These are phyloP conservation scores for Rattus norvegicus DNA, from an alignment of 2,113 vertebrate species.

Conservation along the genomic window DNA sequence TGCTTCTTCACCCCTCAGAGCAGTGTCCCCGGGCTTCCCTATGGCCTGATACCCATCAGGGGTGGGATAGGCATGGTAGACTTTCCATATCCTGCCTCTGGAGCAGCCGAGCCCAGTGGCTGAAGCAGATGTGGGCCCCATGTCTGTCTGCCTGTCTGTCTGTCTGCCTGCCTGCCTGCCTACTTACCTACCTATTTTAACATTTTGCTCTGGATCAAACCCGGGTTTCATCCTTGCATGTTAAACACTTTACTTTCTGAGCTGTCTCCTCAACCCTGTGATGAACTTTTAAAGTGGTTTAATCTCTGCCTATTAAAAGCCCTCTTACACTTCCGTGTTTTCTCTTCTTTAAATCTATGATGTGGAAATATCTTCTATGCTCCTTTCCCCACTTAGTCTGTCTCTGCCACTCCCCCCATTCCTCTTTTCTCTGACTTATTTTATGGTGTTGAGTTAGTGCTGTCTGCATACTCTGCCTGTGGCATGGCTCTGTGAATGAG, in stretches of 20 bases:
- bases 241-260: background rate
- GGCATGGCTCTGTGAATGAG: background rate
- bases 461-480: background rate
- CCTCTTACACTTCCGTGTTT: background rate
- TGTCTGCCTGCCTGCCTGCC: too few relatives aligned
- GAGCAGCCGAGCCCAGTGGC: too few relatives aligned
- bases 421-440: background rate
- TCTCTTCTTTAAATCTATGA: background rate
- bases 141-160: too few relatives aligned
- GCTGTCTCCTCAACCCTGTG: background rate
- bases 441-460: background rate
- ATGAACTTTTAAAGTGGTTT: background rate
- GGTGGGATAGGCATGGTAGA: too few relatives aligned
- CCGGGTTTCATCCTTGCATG: background rate
- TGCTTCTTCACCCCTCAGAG: too few relatives aligned
- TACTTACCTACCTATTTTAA: background rate
- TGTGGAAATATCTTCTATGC: background rate
- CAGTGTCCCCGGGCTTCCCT: too few relatives aligned
- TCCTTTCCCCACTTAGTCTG: background rate
- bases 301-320: background rate
- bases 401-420: background rate
- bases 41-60: too few relatives aligned
- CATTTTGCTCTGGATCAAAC: background rate
- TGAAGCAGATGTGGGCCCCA: too few relatives aligned
- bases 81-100: too few relatives aligned